Conservation (phyloP, 2,797 vertebrate genomes). For the Oreortyx pictus region DNA sequence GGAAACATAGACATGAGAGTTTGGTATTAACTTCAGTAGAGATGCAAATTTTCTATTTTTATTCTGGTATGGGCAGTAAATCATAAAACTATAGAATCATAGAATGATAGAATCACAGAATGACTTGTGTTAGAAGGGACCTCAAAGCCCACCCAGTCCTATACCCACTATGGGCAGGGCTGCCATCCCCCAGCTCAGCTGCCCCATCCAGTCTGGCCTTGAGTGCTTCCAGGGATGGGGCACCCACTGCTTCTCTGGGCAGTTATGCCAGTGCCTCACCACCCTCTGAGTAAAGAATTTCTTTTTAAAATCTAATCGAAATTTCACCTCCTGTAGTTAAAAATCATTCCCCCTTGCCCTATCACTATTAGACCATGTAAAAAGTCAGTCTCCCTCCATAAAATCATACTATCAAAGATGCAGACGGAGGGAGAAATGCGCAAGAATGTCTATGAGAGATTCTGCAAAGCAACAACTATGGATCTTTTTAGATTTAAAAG, state of each 20-base stretch:
- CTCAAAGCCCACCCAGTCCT: neutral
- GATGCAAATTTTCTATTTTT: neutral
- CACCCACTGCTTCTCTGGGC: neutral
- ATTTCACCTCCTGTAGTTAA: neutral
- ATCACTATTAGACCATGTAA: no score
- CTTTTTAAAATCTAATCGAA: neutral
- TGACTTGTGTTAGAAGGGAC: neutral
- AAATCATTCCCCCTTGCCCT: neutral
- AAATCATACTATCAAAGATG: neutral
- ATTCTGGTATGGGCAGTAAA: fast-evolving
- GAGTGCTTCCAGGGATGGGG: neutral
- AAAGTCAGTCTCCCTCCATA: neutral
- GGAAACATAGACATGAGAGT: neutral
- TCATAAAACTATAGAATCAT: neutral
- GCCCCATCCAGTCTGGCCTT: neutral
- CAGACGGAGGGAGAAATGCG: neutral
- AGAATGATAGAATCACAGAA: neutral
- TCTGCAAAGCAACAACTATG: neutral
- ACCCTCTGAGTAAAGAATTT: neutral
- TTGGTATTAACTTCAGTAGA: neutral
- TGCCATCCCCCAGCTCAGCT: no score
- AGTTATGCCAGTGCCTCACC: neutral
- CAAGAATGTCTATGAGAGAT: neutral
- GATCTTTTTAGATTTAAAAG: neutral
- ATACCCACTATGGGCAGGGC: neutral